A percentile compares a stretch with the other conserved stretches of the same genome.
phyloP scores from a whole-genome alignment of 37 sponge, comb jelly and placozoan species.

The Agelas oroides region DNA sequence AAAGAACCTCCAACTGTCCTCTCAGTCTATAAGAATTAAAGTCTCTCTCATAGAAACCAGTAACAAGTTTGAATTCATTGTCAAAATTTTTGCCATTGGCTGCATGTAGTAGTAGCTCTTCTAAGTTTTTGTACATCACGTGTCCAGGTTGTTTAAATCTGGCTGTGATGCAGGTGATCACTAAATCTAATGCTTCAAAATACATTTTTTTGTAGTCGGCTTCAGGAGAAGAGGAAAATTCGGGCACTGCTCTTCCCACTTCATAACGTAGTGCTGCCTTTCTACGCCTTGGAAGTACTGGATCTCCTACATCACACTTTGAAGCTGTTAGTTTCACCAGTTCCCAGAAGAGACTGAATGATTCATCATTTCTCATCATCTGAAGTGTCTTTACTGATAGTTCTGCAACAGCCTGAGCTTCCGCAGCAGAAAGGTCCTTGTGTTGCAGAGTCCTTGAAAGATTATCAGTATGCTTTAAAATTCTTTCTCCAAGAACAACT shows the following conservation, averaged over 20 bases:
- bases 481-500: conserved; percentile 16
- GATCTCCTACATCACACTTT: conserved; percentile 10
- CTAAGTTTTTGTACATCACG: conserved; percentile 5
- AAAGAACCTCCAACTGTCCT: neutral
- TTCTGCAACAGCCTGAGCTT: conserved; percentile 10
- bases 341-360: conserved; percentile 40
- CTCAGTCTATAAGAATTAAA: neutral
- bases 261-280: conserved; percentile 35
- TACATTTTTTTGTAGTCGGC: neutral
- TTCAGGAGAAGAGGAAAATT: neutral
- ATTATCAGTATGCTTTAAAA: conserved; percentile 53
- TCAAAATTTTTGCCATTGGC: conserved; percentile 7
- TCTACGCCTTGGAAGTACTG: conserved; percentile 9
- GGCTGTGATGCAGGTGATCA: neutral
- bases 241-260: conserved; percentile 8
- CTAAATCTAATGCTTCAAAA: conserved; percentile 36
- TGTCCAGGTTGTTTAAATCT: conserved; percentile 24
- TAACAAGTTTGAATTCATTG: conserved; percentile 9
- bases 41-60: neutral
- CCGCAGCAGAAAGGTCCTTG: conserved; percentile 24
- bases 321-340: neutral
- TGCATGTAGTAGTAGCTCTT: neutral
- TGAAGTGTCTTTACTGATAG: neutral
- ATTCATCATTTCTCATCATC: neutral
- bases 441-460: conserved; percentile 32